Percentiles rank a stretch among this genome's conserved stretches.
Conservation (phyloP, 2,888 invertebrate species). For the Liopterus haemorrhoidalis region DNA sequence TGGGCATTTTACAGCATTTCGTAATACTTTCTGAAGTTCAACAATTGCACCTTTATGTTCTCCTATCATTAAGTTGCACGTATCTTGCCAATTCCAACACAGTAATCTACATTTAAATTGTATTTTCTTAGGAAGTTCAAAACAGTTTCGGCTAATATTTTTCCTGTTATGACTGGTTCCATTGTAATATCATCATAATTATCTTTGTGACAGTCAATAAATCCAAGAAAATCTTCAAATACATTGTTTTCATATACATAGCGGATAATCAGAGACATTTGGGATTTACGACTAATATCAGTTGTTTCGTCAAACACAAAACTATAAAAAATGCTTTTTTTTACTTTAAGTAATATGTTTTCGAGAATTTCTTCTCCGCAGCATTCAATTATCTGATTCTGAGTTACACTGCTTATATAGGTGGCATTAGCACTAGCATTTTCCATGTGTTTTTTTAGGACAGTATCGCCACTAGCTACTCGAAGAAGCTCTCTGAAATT, state of each 20-base stretch:
- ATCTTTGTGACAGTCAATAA: conserved; percentile 29
- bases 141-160: conserved; percentile 31
- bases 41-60: conserved; percentile 34
- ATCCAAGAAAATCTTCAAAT: conserved; percentile 33
- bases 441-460: conserved; percentile 32
- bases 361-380: conserved; percentile 32
- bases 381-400: conserved; percentile 33
- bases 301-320: conserved; percentile 37
- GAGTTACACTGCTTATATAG: conserved; percentile 32
- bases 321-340: conserved; percentile 29
- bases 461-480: conserved; percentile 32
- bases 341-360: conserved; percentile 24
- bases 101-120: conserved; percentile 28
- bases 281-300: conserved; percentile 32
- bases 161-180: conserved; percentile 31
- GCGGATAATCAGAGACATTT: conserved; percentile 33
- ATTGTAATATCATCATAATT: conserved; percentile 22
- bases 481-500: conserved; percentile 31
- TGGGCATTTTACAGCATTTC: conserved; percentile 30
- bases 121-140: conserved; percentile 31
- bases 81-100: conserved; percentile 33
- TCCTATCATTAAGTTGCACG: conserved; percentile 35
- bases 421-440: conserved; percentile 28
- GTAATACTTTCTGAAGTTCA: conserved; percentile 29
- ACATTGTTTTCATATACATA: no score